These are phyloP conservation scores for pig (Sus scrofa) DNA, from an alignment of 2,113 vertebrate species.

Conservation along the genomic window T2T-Sscrofa CM000820.6:37387001-37387500, in stretches of 20 bases:
- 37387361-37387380: not conserved
- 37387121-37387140: not conserved
- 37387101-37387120: not conserved
- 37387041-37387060: not conserved
- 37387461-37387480: not conserved
- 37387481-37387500: not conserved
- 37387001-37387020: not conserved
- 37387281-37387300: not conserved
- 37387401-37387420: not conserved
- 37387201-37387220: too few relatives aligned
- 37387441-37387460: not conserved
- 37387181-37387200: not conserved
- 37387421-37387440: not conserved
- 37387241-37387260: not conserved
- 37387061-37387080: conserved; percentile 1
- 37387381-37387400: not conserved
- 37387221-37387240: conserved; percentile 3
- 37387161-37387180: not conserved
- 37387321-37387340: conserved; percentile 6
- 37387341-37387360: not conserved
- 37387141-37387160: not conserved
- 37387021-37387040: not conserved
- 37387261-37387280: not conserved
- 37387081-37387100: not conserved
- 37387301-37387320: not conserved